Base-by-base conservation (phyloP, 2,797 vertebrate genomes). In the Chelon labrosus region DNA sequence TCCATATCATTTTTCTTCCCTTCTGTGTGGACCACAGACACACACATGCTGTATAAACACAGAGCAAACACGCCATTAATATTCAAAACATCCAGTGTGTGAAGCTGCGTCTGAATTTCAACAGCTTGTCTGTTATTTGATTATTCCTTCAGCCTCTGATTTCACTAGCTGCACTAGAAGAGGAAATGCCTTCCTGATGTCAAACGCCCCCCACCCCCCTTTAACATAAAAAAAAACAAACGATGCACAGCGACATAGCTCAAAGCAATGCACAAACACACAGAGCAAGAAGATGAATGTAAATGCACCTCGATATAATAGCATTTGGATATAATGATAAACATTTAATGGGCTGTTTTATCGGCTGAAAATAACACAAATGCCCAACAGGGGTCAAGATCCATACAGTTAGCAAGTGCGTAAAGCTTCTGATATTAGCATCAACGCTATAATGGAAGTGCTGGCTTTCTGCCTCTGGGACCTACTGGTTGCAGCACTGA, bases 51-150 rank as follows among this genome's bases (percentile, higher is more conserved):
- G 41, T 27, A 47, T 27, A 62, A 19, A 58, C 56, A 70, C 22
- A 66, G 35, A 69, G 47, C 68, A 86, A 70, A 80, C 69, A 64
- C 31, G 2, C 50, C 73, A 77, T 88, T 89, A 80, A 80, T 80
- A 91, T 90, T 88, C 81, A 75, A 71, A 77, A 84, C 50, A 63
- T 78, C 80, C 85, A 68, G 16, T 46, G 80, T 85, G 76, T 61
- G 53, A 83, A 87, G 69, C 82, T 73, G 70, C 39, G 42, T 77
- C 59, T 82, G 77, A 85, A 82, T 77, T 80, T 75, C 69, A 78
- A 72, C 74, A 79, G 74, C 73, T 73, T 87, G 80, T 77, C 77
- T 13, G 46, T 76, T 76, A 78, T 84, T 87, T 80, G 53, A 80
- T 88, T 75, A 82, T 83, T 84, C 60, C 39, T 76, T 74, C 60